Conservation (phyloP, 2,113 vertebrate genomes). For the Heloderma charlesbogerti region DNA sequence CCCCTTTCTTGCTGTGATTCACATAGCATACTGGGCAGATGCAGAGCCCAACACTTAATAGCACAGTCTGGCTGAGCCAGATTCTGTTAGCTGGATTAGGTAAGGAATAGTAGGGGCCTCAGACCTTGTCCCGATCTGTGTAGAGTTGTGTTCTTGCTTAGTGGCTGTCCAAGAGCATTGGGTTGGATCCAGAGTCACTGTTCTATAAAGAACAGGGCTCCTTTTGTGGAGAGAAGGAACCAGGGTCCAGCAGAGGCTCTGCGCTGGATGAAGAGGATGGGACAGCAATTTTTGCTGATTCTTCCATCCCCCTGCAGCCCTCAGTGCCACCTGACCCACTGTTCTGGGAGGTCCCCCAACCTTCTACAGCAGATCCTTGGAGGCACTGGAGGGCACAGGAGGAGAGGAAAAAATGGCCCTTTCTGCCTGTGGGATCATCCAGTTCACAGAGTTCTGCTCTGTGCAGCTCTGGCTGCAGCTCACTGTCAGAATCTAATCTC, state of each 20-base stretch:
- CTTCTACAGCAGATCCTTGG: too few relatives aligned
- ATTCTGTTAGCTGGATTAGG: background rate
- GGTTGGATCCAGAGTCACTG: background rate
- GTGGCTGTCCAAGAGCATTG: background rate
- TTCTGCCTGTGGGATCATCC: background rate
- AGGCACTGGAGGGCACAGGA: background rate
- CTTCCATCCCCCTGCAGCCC: background rate
- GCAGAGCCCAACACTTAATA: background rate
- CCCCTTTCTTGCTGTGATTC: background rate
- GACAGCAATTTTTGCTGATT: background rate
- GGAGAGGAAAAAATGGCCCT: background rate
- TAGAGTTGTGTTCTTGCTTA: background rate
- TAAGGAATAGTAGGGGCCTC: background rate
- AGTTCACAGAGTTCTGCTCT: background rate
- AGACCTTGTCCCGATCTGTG: background rate
- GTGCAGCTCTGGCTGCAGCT: background rate
- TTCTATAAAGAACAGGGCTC: background rate
- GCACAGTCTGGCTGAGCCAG: background rate
- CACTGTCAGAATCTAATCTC: background rate
- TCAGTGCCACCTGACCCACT: background rate
- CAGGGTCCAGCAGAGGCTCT: background rate
- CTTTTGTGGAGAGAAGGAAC: background rate
- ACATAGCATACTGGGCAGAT: background rate
- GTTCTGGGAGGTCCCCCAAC: background rate
- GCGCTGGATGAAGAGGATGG: background rate